Percentiles rank a stretch among this genome's conserved stretches.
These are phyloP conservation scores for Ophonus ardosiacus DNA, from an alignment of 2,888 invertebrate genomes.

Conservation along the genomic window DNA sequence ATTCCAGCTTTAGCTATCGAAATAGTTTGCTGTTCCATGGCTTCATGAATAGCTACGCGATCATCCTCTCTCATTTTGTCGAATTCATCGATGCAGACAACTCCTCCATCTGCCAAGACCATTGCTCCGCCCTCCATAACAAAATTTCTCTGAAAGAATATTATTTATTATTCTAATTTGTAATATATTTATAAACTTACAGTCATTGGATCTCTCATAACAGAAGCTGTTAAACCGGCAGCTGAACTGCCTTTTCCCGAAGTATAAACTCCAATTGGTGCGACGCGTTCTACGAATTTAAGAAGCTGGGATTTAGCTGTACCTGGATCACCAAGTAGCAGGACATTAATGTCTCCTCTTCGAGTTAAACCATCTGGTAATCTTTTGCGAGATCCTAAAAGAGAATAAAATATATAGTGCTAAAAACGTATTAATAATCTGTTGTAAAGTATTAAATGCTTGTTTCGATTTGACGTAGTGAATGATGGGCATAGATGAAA, in stretches of 20 bases:
- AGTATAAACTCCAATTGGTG: conserved; percentile 97
- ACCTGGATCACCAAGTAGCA: conserved; percentile 98
- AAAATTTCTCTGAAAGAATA: conserved; percentile 87
- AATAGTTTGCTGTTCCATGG: conserved; percentile 99
- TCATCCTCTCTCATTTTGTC: conserved; percentile 99
- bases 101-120: conserved; percentile 99
- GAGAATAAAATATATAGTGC: too few relatives aligned
- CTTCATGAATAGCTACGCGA: conserved; percentile 99
- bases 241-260: conserved; percentile 99
- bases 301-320: conserved; percentile 99
- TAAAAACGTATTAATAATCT: too few relatives aligned
- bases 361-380: conserved; percentile 97
- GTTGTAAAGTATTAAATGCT: too few relatives aligned
- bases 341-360: conserved; percentile 97
- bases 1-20: conserved; percentile 99
- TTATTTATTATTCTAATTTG: conserved; percentile 4
- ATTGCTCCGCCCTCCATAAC: conserved; percentile 99
- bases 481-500: too few relatives aligned
- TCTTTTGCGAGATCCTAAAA: conserved; percentile 85
- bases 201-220: conserved; percentile 93
- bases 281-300: conserved; percentile 97
- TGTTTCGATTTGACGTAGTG: too few relatives aligned
- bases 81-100: conserved; percentile 99
- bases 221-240: conserved; percentile 98
- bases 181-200: conserved; percentile 78